Percentiles rank a stretch among this genome's conserved stretches.
Conservation (phyloP, 2,888 invertebrate species). For the Schizaphis graminum region DNA sequence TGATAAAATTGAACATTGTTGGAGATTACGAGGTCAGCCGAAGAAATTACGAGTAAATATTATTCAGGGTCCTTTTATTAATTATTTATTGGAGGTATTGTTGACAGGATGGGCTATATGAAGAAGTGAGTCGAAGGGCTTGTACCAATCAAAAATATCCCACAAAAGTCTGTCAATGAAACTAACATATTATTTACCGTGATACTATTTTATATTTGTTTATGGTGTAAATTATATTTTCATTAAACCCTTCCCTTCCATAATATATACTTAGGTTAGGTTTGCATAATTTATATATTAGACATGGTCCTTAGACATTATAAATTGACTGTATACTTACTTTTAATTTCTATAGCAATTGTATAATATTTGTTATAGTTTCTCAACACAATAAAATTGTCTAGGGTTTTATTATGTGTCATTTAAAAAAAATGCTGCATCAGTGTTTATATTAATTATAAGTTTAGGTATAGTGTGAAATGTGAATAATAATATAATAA, state of each 20-base stretch:
- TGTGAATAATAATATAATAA: conserved; percentile 24
- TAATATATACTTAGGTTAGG: not conserved
- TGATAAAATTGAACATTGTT: conserved; percentile 27
- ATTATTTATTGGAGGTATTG: conserved; percentile 23
- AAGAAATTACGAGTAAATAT: conserved; percentile 1
- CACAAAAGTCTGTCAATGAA: conserved; percentile 4
- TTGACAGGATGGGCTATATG: conserved; percentile 31
- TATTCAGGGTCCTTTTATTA: conserved; percentile 37
- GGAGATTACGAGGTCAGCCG: conserved; percentile 24
- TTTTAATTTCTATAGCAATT: not conserved
- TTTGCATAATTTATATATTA: not conserved
- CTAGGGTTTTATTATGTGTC: conserved; percentile 1
- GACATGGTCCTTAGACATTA: not conserved
- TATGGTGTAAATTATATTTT: not conserved
- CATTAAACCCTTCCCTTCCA: conserved; percentile 27
- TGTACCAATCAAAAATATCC: conserved; percentile 2
- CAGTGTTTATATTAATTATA: not conserved
- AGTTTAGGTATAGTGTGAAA: not conserved
- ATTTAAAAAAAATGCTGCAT: not conserved
- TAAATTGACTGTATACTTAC: not conserved
- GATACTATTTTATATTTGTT: conserved; percentile 20
- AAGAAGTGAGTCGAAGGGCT: conserved; percentile 19
- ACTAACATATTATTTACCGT: conserved; percentile 22
- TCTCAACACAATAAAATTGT: conserved; percentile 36
- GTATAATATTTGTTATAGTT: not conserved